Evolutionary conservation across 2,888 invertebrate species (phyloP).

Genomic region (Hirtodrosophila alboralis): DNA sequence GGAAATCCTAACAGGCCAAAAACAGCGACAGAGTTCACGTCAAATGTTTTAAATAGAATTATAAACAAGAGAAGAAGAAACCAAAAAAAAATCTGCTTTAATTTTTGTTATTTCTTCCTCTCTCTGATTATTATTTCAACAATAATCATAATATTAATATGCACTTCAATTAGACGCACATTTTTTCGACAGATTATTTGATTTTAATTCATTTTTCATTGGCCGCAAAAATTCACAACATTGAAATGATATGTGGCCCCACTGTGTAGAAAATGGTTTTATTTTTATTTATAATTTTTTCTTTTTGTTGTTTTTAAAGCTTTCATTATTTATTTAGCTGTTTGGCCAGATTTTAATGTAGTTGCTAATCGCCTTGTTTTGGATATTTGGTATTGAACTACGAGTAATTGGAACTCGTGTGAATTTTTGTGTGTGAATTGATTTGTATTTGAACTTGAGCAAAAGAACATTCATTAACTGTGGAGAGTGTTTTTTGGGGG

Average conservation of each 20-base stretch:
- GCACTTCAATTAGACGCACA: slow-evolving; percentile 50
- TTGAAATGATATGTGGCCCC: slow-evolving; percentile 9
- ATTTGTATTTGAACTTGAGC: slow-evolving; percentile 44
- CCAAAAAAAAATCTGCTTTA: slow-evolving; percentile 20
- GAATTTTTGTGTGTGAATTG: slow-evolving; percentile 36
- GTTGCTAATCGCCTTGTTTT: slow-evolving; percentile 47
- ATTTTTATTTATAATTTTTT: background rate
- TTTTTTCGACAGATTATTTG: slow-evolving; percentile 22
- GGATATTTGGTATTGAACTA: slow-evolving; percentile 10
- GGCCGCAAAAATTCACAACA: slow-evolving; percentile 6
- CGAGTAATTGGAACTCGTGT: slow-evolving; percentile 1
- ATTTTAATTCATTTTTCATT: slow-evolving; percentile 46
- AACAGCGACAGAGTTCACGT: slow-evolving; percentile 57
- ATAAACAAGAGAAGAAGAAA: slow-evolving; percentile 35
- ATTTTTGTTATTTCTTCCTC: slow-evolving; percentile 17
- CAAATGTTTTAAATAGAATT: slow-evolving; percentile 67
- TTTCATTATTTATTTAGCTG: slow-evolving; percentile 46
- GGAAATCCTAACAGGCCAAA: slow-evolving; percentile 69
- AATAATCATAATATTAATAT: slow-evolving; percentile 25
- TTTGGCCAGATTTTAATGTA: slow-evolving; percentile 44
- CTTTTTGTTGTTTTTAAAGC: slow-evolving; percentile 6
- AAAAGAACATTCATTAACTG: slow-evolving; percentile 20
- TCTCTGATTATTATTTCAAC: slow-evolving; percentile 36
- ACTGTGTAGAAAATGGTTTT: slow-evolving; percentile 1
- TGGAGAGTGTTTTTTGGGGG: too few species aligned